Base-by-base conservation (phyloP, 2,888 invertebrate genomes). In the Hemithea aestivaria region DNA sequence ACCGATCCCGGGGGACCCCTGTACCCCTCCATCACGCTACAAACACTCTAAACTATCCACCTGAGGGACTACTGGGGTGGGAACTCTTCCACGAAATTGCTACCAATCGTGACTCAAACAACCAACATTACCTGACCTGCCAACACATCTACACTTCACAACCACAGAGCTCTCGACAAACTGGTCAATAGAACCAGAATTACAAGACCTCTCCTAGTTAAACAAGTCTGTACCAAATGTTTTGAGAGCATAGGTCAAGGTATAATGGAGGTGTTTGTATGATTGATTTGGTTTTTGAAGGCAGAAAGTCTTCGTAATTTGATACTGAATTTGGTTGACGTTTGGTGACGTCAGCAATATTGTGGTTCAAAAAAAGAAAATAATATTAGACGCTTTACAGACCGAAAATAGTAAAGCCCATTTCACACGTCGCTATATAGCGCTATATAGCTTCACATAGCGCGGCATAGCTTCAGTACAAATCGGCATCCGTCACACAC, bases 41-140 rank as follows among this genome's bases (percentile, higher is more conserved):
- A 16, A 16, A 16, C 16, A 16, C 16, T 16, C 16, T 16, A 16
- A 16, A 16, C 16, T 4, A 2, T 16, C 16, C 16, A 16, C n/a
- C n/a, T n/a, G n/a, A n/a, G n/a, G n/a, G n/a, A n/a, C n/a, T n/a
- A n/a, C 49, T 31, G 53, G 56, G 54, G 59, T 48, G 51, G 48
- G 56, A 57, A 62, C 47, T 59, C 62, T 62, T 55, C 53, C 62
- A 62, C 58, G 64, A 69, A 69, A 69, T 67, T 66, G 60, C 56
- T 56, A 50, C 51, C 48, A 51, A 55, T 54, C 53, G 59, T 68
- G 65, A 68, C 36, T 65, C 58, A 51, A 50, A 68, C 38, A 9
- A 58, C 70, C 67, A 61, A 32, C 20, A 0, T 3, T 2, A 0
- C 5, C 1, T 9, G 64, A 38, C 60, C 40, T 23, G 25, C 23